Evolutionary conservation across 2,888 invertebrate species (phyloP), one percentile per base, ranked within the genome.

Genomic region (Eilema caniola): DNA sequence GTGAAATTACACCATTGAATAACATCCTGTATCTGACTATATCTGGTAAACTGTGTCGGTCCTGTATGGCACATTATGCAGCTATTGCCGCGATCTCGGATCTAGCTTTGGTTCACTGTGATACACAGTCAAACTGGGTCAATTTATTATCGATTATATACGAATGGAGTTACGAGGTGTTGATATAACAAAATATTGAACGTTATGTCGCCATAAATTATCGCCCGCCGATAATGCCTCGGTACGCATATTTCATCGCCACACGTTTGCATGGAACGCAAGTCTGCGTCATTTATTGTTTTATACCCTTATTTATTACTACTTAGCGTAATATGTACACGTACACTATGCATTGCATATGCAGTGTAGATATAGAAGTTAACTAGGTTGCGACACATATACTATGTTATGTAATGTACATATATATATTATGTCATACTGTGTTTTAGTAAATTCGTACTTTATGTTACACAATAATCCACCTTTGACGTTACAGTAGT

Each of bases 271-370:
- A 71, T 72, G 69, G 68, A 71, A 70, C 23, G 33, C 41, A 23
- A 61, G 60, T 41, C 72, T 74, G 25, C 78, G 78, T 74, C 75
- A 75, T 24, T 60, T 31, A 68, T 28, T 66, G 64, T 24, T 72
- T 74, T 71, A 80, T 68, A 71, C 60, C 25, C 60, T 67, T 67
- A 78, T 74, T 80, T 74, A 78, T 75, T 74, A 63, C 67, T 62
- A 70, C 70, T 79, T 67, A 23, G 47, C 69, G 41, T 66, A 57
- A 62, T n/a, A n/a, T n/a, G n/a, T n/a, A n/a, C n/a, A n/a, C 41
- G 14, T 62, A 24, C 57, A 41, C 11, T 41, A 25, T 1, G 47
- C 47, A 20, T 20, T 20, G 20, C 24, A 62, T 24, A 37, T 37
- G 5, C 16, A 23, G 16, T 62, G 33, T n/a, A 62, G 24, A n/a